phyloP scores from a whole-genome alignment of 2,797 vertebrate genomes.

The Microctenopoma steveboyesi region DNA sequence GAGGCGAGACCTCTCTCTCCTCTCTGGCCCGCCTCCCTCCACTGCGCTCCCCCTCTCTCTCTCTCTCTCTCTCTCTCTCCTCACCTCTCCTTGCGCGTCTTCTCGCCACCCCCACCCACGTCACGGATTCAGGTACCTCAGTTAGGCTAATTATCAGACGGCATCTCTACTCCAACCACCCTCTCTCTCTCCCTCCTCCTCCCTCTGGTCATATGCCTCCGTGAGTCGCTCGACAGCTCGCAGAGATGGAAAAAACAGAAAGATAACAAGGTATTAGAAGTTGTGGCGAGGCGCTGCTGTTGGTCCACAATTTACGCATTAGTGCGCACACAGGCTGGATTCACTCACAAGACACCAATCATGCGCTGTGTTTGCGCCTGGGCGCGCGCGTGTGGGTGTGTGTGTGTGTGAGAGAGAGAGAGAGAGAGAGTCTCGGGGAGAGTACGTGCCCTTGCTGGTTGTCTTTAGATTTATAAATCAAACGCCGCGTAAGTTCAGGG shows the following conservation, averaged over 20 bases:
- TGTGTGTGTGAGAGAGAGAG: background rate
- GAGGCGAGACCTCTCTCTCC: slow-evolving; percentile 70
- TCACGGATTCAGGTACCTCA: slow-evolving; percentile 75
- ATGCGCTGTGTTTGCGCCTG: background rate
- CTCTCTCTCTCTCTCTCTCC: slow-evolving; percentile 22
- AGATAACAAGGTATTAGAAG: slow-evolving; percentile 54
- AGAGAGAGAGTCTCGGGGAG: slow-evolving; percentile 7
- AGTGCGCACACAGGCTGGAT: slow-evolving; percentile 47
- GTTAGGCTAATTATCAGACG: slow-evolving; percentile 70
- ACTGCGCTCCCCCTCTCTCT: slow-evolving; percentile 36
- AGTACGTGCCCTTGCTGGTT: slow-evolving; percentile 39
- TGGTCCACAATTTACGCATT: slow-evolving; percentile 38
- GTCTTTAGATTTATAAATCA: slow-evolving; percentile 41
- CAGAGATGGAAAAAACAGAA: slow-evolving; percentile 11
- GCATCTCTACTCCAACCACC: background rate
- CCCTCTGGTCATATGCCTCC: slow-evolving; percentile 30
- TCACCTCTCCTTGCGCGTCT: slow-evolving; percentile 19
- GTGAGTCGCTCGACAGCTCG: slow-evolving; percentile 45
- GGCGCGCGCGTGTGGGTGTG: background rate
- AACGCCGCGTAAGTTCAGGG: slow-evolving; percentile 4
- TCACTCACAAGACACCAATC: slow-evolving; percentile 46
- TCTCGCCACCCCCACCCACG: slow-evolving; percentile 51
- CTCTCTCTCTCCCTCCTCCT: background rate
- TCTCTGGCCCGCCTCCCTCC: slow-evolving; percentile 68
- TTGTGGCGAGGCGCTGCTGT: slow-evolving; percentile 37